phyloP scores from a whole-genome alignment of 2,797 vertebrate genomes.

The Erpetoichthys calabaricus region DNA sequence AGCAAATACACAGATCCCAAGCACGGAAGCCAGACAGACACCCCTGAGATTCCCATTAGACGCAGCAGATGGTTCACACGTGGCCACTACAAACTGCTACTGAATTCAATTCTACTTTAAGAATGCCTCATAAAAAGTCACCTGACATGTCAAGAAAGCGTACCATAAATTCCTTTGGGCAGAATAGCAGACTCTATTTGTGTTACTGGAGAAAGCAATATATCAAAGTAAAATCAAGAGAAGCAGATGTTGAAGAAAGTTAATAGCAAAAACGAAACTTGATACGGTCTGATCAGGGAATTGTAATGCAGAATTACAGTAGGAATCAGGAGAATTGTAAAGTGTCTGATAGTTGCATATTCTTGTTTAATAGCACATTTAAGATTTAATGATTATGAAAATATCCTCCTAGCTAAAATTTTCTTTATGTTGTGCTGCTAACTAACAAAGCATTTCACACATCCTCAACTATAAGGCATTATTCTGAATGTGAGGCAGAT shows the following conservation, averaged over 20 bases:
- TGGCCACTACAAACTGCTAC: slow-evolving; percentile 1
- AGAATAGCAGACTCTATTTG: slow-evolving; percentile 3
- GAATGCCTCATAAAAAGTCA: slow-evolving; percentile 7
- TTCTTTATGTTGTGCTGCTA: too few relatives aligned
- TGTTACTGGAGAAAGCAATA: slow-evolving; percentile 5
- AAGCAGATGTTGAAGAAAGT: slow-evolving; percentile 2
- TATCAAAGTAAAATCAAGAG: background rate
- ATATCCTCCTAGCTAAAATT: too few relatives aligned
- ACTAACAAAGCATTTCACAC: too few relatives aligned
- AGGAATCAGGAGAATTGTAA: too few relatives aligned
- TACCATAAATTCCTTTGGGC: slow-evolving; percentile 3
- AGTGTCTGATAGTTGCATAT: too few relatives aligned
- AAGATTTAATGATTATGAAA: too few relatives aligned
- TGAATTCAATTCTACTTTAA: slow-evolving; percentile 1
- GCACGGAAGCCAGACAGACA: slow-evolving; percentile 4
- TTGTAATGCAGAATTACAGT: too few relatives aligned
- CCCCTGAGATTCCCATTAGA: background rate
- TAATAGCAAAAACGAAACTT: slow-evolving; percentile 4
- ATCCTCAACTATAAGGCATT: too few relatives aligned
- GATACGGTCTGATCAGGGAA: too few relatives aligned
- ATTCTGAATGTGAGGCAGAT: too few relatives aligned
- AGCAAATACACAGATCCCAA: slow-evolving; percentile 6
- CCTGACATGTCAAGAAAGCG: slow-evolving; percentile 5
- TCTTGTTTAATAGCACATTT: too few relatives aligned
- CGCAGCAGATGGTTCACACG: slow-evolving; percentile 8